These are phyloP conservation scores for Zapus hudsonius DNA, from an alignment of 2,113 vertebrate genomes.

Conservation along the genomic window DNA sequence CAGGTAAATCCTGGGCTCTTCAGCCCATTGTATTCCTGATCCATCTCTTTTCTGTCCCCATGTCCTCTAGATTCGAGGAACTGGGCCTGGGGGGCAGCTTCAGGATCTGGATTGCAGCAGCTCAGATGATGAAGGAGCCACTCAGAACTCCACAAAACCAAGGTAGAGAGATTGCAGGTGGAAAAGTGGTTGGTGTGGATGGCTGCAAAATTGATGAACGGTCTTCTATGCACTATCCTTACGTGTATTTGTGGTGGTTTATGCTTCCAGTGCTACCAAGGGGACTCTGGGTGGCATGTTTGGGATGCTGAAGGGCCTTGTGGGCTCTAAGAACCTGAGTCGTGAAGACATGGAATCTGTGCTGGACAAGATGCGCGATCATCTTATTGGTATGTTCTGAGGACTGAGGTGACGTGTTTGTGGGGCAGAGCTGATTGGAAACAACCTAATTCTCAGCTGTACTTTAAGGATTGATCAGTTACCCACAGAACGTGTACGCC, in stretches of 20 bases:
- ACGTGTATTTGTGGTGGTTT: background rate
- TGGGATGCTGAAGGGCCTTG: conserved; percentile 97
- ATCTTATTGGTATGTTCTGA: conserved; percentile 91
- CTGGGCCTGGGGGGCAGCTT: conserved; percentile 87
- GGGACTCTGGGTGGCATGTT: conserved; percentile 96
- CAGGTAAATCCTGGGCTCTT: background rate
- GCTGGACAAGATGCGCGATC: conserved; percentile 98
- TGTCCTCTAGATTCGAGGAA: conserved; percentile 81
- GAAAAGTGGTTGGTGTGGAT: background rate
- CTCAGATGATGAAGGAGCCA: conserved; percentile 87
- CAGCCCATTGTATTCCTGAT: background rate
- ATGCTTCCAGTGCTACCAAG: conserved; percentile 87
- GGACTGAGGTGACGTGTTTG: background rate
- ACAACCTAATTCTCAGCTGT: background rate
- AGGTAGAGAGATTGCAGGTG: conserved; percentile 72
- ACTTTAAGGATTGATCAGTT: background rate
- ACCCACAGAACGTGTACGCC: background rate
- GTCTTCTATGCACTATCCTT: background rate
- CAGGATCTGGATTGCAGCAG: conserved; percentile 94
- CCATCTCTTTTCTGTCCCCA: background rate
- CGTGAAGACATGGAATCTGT: conserved; percentile 95
- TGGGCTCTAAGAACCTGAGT: conserved; percentile 96
- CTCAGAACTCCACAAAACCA: conserved; percentile 84
- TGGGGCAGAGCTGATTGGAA: background rate
- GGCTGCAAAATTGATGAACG: background rate